A percentile compares a stretch with the other conserved stretches of the same genome.
phyloP scores from a whole-genome alignment of 2,888 invertebrate genomes.

The Lampropteryx suffumata region DNA sequence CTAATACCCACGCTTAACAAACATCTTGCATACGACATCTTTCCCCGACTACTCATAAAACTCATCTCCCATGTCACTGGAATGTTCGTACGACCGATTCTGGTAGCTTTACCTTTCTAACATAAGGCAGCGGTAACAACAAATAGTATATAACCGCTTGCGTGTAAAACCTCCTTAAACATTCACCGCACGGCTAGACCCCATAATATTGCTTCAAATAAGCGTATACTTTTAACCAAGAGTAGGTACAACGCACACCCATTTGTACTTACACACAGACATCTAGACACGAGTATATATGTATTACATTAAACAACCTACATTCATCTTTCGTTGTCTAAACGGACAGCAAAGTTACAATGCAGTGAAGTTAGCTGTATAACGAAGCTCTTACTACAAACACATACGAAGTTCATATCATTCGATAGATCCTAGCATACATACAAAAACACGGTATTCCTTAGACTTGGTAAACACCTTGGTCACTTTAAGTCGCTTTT shows the following conservation, averaged over 20 bases:
- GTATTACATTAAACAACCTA: constrained; percentile 68
- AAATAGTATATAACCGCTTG: neutral
- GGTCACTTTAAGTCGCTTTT: too few relatives aligned
- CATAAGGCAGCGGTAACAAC: neutral
- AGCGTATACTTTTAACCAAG: constrained; percentile 34
- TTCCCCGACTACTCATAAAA: constrained; percentile 10
- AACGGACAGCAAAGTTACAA: constrained; percentile 68
- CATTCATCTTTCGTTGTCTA: constrained; percentile 78
- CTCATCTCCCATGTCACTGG: constrained; percentile 54
- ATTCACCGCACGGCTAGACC: constrained; percentile 61
- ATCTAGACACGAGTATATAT: constrained; percentile 69
- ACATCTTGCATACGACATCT: constrained; percentile 12
- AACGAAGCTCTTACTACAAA: constrained; percentile 4
- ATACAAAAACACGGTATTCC: too few relatives aligned
- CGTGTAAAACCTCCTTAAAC: constrained; percentile 5
- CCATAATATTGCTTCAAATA: constrained; percentile 33
- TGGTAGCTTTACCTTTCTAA: constrained; percentile 21
- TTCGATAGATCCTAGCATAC: neutral
- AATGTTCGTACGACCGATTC: constrained; percentile 62
- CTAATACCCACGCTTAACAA: neutral
- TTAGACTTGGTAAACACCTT: too few relatives aligned
- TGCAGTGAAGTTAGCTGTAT: constrained; percentile 28
- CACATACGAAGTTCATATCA: neutral
- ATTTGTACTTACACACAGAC: constrained; percentile 77
- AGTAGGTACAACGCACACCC: constrained; percentile 65